Evolutionary conservation across 1,140 invertebrate genomes (phyloP), one percentile per base, ranked within the genome.

Genomic region (Pachypeltis micranthus): DNA sequence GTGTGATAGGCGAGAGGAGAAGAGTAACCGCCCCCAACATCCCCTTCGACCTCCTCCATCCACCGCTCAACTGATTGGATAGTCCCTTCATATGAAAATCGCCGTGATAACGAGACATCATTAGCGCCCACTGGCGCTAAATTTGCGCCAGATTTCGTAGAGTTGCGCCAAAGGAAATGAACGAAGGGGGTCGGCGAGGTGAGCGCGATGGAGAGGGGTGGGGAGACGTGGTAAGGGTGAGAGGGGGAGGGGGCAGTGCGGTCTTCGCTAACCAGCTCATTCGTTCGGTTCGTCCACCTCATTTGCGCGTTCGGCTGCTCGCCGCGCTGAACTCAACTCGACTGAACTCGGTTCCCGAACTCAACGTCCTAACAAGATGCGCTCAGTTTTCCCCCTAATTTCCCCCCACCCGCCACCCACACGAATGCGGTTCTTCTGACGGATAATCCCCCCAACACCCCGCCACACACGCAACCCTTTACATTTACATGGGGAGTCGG

Each of bases 51-150:
- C n/a, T n/a, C n/a, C n/a, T n/a, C n/a, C n/a, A n/a, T n/a, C n/a
- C n/a, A n/a, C n/a, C n/a, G n/a, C n/a, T n/a, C n/a, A 39, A 16
- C 31, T 51, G 47, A 51, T 51, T 51, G 47, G 47, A 51, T 51
- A 10, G 47, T 51, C 47, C 47, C 47, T 51, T 51, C 47, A 51
- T 51, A 51, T 51, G 47, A 51, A 51, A 51, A 51, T 51, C 47
- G 23, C 47, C 47, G 47, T 51, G 47, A 51, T 51, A 51, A 51
- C 47, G 47, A 51, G 47, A 14, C 47, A 51, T 51, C 47, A 51
- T 51, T 51, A 51, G 47, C 47, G 47, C 47, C 47, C 47, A 51
- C 47, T 51, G 47, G 21, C 10, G 47, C 47, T 21, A 51, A 51
- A 51, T 51, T 51, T 51, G 47, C 47, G 47, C 47, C 47, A 51